Percentiles rank a stretch among this genome's conserved stretches.
Evolutionary conservation across 2,113 vertebrate genomes (phyloP).

Genomic region (Oxyura jamaicensis): DNA sequence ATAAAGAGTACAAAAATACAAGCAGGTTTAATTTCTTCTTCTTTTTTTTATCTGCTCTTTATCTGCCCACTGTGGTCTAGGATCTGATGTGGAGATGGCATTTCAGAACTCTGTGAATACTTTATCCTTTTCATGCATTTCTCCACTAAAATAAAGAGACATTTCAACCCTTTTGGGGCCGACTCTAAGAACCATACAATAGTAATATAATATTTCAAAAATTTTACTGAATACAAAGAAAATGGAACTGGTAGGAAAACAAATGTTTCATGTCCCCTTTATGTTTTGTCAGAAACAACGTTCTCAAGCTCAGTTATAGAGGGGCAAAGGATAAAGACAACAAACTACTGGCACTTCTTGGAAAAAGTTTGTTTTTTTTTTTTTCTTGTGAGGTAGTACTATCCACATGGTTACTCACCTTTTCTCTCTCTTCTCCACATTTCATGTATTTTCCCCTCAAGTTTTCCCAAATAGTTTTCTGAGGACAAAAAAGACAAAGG

Average conservation of each 20-base stretch:
- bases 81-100: background rate
- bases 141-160: background rate
- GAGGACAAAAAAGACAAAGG: background rate
- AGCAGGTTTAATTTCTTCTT: background rate
- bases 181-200: background rate
- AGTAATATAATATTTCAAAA: background rate
- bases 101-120: background rate
- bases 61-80: background rate
- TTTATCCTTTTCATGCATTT: background rate
- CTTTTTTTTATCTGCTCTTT: background rate
- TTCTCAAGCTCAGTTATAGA: background rate
- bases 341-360: background rate
- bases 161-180: background rate
- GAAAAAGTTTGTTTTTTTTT: background rate
- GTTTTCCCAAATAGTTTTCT: background rate
- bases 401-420: background rate
- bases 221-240: background rate
- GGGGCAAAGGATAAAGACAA: background rate
- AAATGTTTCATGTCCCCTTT: background rate
- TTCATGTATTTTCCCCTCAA: background rate
- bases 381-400: background rate
- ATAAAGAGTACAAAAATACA: background rate
- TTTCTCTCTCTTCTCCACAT: background rate
- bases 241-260: background rate
- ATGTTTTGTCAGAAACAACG: background rate